These are phyloP conservation scores for Drosophila merina DNA, from an alignment of 2,888 invertebrate genomes.

Conservation along the genomic window DNA sequence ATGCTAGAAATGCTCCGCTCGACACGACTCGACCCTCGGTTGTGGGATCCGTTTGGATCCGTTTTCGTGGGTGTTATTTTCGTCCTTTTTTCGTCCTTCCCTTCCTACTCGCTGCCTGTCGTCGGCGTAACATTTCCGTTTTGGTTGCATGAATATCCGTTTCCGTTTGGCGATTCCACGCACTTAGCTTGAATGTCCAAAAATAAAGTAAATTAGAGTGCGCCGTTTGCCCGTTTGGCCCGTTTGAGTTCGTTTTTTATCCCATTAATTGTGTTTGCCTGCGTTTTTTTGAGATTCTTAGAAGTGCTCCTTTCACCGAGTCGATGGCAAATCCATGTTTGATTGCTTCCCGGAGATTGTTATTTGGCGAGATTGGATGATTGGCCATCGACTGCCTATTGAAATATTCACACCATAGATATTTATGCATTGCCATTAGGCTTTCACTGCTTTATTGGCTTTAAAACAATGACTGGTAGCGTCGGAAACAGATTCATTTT, in stretches of 20 bases:
- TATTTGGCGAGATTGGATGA: constrained; percentile 42
- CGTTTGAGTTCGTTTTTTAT: constrained; percentile 51
- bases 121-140: constrained; percentile 68
- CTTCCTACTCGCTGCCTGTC: not conserved
- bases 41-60: constrained; percentile 4
- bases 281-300: constrained; percentile 36
- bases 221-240: constrained; percentile 6
- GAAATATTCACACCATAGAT: constrained; percentile 8
- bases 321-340: constrained; percentile 48
- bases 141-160: constrained; percentile 73
- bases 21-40: constrained; percentile 31
- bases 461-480: constrained; percentile 2
- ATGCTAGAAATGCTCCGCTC: constrained; percentile 55
- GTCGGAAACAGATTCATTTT: constrained; percentile 1
- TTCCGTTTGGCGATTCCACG: constrained; percentile 70
- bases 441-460: not conserved
- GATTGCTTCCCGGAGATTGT: constrained; percentile 49
- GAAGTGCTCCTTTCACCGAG: constrained; percentile 10
- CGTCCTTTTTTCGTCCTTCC: constrained; percentile 23
- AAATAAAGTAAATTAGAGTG: constrained; percentile 59
- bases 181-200: constrained; percentile 53
- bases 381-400: constrained; percentile 51
- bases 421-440: constrained; percentile 15
- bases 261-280: constrained; percentile 64
- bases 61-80: constrained; percentile 36